A percentile compares a stretch with the other conserved stretches of the same genome.
Evolutionary conservation across 2,888 invertebrate genomes (phyloP).

Genomic region (Neoascia interrupta): DNA sequence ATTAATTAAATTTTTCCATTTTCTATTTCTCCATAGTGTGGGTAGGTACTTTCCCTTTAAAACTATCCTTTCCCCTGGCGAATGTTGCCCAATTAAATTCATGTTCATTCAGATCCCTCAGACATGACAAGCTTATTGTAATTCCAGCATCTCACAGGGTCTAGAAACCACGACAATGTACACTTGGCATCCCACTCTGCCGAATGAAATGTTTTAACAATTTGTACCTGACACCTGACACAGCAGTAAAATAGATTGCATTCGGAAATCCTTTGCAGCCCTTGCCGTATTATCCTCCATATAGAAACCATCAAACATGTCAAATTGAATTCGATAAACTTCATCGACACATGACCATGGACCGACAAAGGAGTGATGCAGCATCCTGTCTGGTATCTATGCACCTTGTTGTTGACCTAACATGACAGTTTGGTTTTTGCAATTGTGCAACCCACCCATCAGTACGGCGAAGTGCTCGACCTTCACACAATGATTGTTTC

Average conservation of each 20-base stretch:
- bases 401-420: constrained; percentile 3
- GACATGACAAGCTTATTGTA: constrained; percentile 24
- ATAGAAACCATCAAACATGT: constrained; percentile 37
- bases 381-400: too few species aligned
- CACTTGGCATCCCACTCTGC: constrained; percentile 6
- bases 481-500: constrained; percentile 1
- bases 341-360: constrained; percentile 19
- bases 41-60: too few species aligned
- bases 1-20: too few species aligned
- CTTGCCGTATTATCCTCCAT: background rate
- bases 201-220: constrained; percentile 41
- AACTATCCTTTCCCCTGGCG: background rate
- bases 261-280: constrained; percentile 19
- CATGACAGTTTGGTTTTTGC: too few species aligned
- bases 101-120: constrained; percentile 7
- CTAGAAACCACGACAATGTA: constrained; percentile 26
- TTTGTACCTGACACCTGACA: constrained; percentile 50
- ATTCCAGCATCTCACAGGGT: background rate
- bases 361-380: background rate
- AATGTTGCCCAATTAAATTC: constrained; percentile 8
- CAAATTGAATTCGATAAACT: constrained; percentile 54
- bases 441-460: too few species aligned
- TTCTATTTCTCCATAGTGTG: too few species aligned
- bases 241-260: constrained; percentile 35
- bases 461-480: background rate